A percentile compares a stretch with the other conserved stretches of the same genome.
These are phyloP conservation scores for Stegostoma tigrinum DNA, from an alignment of 2,113 vertebrate species.

Conservation along the genomic window DNA sequence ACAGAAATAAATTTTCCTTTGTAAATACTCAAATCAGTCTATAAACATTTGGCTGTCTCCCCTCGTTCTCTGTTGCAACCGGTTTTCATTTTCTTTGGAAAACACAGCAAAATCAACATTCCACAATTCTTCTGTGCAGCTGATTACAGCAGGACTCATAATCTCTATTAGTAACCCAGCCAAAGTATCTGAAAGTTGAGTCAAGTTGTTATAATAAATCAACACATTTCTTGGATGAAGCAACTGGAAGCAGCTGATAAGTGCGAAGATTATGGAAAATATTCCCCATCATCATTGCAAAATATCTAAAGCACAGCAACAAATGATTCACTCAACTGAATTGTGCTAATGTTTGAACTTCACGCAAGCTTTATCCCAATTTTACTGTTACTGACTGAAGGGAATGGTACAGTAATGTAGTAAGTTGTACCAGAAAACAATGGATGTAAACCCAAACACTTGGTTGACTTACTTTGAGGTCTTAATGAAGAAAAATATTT, in stretches of 20 bases:
- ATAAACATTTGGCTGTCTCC: not conserved
- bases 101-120: not conserved
- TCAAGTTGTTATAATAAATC: not conserved
- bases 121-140: not conserved
- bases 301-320: not conserved
- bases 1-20: not conserved
- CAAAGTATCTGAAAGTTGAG: not conserved
- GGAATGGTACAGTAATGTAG: not conserved
- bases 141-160: not conserved
- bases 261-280: not conserved
- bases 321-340: not conserved
- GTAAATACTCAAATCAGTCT: not conserved
- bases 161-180: not conserved
- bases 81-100: not conserved
- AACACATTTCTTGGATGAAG: not conserved
- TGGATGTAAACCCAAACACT: not conserved
- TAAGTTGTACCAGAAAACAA: not conserved
- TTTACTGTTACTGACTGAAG: not conserved
- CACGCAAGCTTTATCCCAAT: not conserved
- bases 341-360: not conserved
- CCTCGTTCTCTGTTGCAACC: not conserved
- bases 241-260: not conserved
- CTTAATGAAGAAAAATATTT: not conserved
- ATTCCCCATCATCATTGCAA: not conserved
- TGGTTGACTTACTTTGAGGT: not conserved